phyloP scores from a whole-genome alignment of 2,797 vertebrate species.

The Oreonectes daqikongensis region DNA sequence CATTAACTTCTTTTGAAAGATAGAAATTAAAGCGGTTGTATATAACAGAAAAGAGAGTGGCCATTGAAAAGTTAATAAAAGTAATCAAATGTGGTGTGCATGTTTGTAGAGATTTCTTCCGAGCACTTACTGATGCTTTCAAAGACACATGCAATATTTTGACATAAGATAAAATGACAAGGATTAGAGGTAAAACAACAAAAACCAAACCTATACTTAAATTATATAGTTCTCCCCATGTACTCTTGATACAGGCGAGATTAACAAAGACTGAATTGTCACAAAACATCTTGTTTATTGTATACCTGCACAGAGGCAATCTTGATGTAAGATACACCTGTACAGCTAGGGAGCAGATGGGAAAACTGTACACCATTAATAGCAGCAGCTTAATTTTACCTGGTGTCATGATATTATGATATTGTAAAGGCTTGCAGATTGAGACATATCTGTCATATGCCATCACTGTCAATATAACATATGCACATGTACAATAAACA shows the following conservation, averaged over 20 bases:
- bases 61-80: slow-evolving; percentile 65
- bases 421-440: slow-evolving; percentile 69
- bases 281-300: slow-evolving; percentile 64
- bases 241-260: slow-evolving; percentile 59
- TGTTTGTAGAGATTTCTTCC: slow-evolving; percentile 62
- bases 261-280: slow-evolving; percentile 61
- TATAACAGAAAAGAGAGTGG: slow-evolving; percentile 60
- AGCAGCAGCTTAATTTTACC: slow-evolving; percentile 56
- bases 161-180: slow-evolving; percentile 64
- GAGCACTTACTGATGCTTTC: slow-evolving; percentile 57
- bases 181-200: slow-evolving; percentile 57
- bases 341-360: slow-evolving; percentile 39
- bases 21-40: slow-evolving; percentile 57
- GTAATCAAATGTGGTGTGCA: slow-evolving; percentile 67
- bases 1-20: slow-evolving; percentile 54
- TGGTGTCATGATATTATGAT: slow-evolving; percentile 67
- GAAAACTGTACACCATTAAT: slow-evolving; percentile 49
- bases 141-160: slow-evolving; percentile 62
- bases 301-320: slow-evolving; percentile 58
- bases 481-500: slow-evolving; percentile 60
- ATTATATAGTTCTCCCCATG: slow-evolving; percentile 51
- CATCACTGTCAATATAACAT: slow-evolving; percentile 66
- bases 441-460: slow-evolving; percentile 70
- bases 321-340: slow-evolving; percentile 61
- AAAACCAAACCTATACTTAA: slow-evolving; percentile 49